Percentiles rank a stretch among this genome's conserved stretches.
These are phyloP conservation scores for Tragelaphus eurycerus DNA, from an alignment of 2,797 vertebrate genomes.

Conservation along the genomic window DNA sequence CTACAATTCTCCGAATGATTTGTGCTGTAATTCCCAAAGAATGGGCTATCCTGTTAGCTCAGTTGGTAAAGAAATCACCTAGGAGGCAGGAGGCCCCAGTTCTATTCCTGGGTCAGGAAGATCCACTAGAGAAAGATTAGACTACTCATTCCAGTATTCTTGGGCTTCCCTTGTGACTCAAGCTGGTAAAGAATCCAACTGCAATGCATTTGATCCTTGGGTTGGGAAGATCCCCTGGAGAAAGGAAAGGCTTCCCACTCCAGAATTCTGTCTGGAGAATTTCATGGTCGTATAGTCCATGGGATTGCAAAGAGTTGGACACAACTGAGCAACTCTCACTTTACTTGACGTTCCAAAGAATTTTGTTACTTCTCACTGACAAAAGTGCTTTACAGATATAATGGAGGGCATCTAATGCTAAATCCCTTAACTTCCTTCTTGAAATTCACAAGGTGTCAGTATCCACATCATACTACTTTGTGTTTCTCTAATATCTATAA, in stretches of 20 bases:
- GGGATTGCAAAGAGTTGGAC: background rate
- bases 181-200: background rate
- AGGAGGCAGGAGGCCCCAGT: background rate
- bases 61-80: background rate
- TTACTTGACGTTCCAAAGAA: background rate
- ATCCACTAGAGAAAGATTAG: background rate
- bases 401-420: background rate
- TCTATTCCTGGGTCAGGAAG: background rate
- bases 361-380: background rate
- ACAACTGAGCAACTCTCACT: background rate
- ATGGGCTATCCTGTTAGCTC: background rate
- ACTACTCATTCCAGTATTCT: background rate
- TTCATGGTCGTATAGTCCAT: rapidly evolving
- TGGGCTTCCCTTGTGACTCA: background rate
- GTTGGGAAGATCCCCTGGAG: background rate
- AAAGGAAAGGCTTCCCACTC: background rate
- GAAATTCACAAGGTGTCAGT: background rate
- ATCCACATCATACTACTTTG: background rate
- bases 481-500: background rate
- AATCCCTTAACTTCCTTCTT: background rate
- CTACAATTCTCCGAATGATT: background rate
- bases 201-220: background rate
- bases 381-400: background rate
- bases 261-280: background rate
- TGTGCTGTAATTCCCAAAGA: background rate